phyloP scores from a whole-genome alignment of 2,888 invertebrate species.

The Lepidochrysops patricia region DNA sequence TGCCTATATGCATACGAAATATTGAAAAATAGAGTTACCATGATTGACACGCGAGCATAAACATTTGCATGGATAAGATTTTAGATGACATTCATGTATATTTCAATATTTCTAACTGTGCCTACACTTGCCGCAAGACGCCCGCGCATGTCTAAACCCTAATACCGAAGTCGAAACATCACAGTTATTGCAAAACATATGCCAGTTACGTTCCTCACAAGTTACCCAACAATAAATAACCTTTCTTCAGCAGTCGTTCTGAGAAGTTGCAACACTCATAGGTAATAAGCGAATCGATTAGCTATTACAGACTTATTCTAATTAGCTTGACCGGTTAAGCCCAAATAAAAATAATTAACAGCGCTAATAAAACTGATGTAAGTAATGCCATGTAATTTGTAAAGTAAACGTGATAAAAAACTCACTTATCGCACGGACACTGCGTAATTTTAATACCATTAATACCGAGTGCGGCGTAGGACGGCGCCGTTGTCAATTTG shows the following conservation, averaged over 20 bases:
- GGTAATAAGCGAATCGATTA: neutral
- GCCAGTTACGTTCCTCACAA: conserved; percentile 2
- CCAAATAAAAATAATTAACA: conserved; percentile 9
- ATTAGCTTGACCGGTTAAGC: conserved; percentile 1
- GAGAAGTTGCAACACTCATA: neutral
- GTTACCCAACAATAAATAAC: neutral
- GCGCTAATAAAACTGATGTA: conserved; percentile 2
- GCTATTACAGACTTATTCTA: neutral
- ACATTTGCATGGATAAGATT: too few relatives aligned
- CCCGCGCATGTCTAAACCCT: too few relatives aligned
- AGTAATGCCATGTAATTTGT: conserved; percentile 7
- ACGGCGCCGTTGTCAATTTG: conserved; percentile 13
- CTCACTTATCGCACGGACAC: conserved; percentile 15
- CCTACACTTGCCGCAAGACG: neutral
- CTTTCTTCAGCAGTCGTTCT: neutral
- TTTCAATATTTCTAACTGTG: neutral
- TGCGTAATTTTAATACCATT: conserved; percentile 20
- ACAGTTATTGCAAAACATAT: neutral
- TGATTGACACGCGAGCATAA: too few relatives aligned
- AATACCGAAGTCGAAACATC: neutral
- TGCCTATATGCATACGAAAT: too few relatives aligned
- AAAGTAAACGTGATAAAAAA: conserved; percentile 17
- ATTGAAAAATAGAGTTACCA: too few relatives aligned
- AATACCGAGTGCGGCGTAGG: conserved; percentile 14
- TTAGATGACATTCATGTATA: too few relatives aligned